Evolutionary conservation across 2,113 vertebrate genomes (phyloP).

Genomic region (Aegotheles bennettii): DNA sequence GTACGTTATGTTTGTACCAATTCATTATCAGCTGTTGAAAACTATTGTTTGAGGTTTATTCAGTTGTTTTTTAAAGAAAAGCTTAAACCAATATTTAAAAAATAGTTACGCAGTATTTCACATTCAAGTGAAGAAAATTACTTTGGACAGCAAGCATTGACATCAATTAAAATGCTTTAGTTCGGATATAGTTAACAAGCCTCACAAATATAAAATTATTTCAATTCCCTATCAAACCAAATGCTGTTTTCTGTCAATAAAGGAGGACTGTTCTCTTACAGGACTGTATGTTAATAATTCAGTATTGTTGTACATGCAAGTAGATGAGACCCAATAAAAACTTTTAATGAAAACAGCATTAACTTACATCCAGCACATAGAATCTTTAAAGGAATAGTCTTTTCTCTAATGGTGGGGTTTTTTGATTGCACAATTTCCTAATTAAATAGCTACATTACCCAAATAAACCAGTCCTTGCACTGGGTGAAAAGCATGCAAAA

Average conservation of each 20-base stretch:
- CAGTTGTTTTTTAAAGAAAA: not conserved
- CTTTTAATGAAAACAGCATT: not conserved
- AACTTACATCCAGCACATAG: not conserved
- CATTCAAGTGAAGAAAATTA: not conserved
- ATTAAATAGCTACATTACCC: not conserved
- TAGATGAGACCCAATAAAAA: not conserved
- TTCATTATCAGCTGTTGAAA: not conserved
- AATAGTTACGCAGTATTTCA: not conserved
- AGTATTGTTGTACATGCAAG: not conserved
- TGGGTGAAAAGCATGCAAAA: not conserved
- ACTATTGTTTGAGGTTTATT: not conserved
- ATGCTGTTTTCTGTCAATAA: not conserved
- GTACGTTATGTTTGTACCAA: not conserved
- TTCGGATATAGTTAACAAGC: constrained; percentile 12
- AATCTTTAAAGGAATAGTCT: not conserved
- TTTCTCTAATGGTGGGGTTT: not conserved
- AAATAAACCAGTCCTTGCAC: not conserved
- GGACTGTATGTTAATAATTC: not conserved
- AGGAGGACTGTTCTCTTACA: not conserved
- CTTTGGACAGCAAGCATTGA: not conserved
- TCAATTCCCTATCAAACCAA: constrained; percentile 20
- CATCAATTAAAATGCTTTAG: constrained; percentile 5
- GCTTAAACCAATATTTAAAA: not conserved
- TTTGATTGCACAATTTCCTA: not conserved
- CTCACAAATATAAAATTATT: constrained; percentile 15